Percentiles rank a stretch among this genome's conserved stretches.
Conservation (phyloP, 2,888 invertebrate species). For the Erynnis tages region DNA sequence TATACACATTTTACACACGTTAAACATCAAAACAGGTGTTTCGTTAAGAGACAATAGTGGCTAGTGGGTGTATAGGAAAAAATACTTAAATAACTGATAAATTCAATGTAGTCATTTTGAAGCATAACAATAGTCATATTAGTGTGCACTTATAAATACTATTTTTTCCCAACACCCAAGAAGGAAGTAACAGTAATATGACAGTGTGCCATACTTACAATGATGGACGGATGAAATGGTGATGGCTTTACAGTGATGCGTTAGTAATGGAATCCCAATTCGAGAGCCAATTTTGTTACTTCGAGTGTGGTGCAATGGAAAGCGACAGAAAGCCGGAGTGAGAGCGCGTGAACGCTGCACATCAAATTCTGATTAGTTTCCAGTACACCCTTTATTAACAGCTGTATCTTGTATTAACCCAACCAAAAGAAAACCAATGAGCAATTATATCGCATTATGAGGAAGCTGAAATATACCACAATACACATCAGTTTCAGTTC, state of each 20-base stretch:
- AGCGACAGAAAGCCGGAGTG: conserved; percentile 77
- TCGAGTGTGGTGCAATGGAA: conserved; percentile 78
- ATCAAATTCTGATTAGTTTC: conserved; percentile 75
- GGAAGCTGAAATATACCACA: conserved; percentile 80
- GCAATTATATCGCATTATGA: conserved; percentile 77
- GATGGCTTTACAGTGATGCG: conserved; percentile 78
- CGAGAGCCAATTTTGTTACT: conserved; percentile 79
- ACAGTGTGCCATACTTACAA: conserved; percentile 77
- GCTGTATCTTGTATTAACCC: conserved; percentile 82
- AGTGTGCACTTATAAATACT: conserved; percentile 11
- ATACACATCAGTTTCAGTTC: conserved; percentile 60
- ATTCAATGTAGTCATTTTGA: no score
- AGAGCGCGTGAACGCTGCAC: conserved; percentile 61
- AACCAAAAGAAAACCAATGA: conserved; percentile 81
- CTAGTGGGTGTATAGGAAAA: conserved; percentile 7
- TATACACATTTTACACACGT: no score
- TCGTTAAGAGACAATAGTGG: not conserved
- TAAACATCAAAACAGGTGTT: no score
- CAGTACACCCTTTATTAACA: conserved; percentile 77
- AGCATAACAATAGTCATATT: no score
- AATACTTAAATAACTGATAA: not conserved
- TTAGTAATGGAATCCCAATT: conserved; percentile 80
- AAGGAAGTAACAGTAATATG: conserved; percentile 50
- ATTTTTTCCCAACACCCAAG: conserved; percentile 46
- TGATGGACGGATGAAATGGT: conserved; percentile 71